A percentile compares a stretch with the other conserved stretches of the same genome.
Evolutionary conservation across 2,797 vertebrate genomes (phyloP).

Genomic region (Uromys caudimaculatus): DNA sequence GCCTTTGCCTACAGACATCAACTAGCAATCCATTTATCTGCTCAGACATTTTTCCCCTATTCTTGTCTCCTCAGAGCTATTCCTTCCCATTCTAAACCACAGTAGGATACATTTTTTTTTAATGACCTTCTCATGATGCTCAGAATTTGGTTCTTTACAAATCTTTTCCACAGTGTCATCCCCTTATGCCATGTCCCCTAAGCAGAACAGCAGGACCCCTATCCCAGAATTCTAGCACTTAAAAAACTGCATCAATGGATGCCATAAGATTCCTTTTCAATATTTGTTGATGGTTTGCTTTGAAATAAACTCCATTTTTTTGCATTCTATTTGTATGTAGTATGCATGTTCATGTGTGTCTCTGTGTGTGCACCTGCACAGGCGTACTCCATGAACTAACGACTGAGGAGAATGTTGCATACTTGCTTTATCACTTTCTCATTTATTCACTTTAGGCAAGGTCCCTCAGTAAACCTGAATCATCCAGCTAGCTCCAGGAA

Average conservation of each 20-base stretch:
- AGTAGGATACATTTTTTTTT: background rate
- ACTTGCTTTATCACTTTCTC: background rate
- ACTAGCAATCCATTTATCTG: background rate
- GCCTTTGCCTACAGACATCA: constrained; percentile 24
- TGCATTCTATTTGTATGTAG: background rate
- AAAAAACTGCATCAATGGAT: background rate
- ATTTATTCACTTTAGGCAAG: background rate
- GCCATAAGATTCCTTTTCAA: background rate
- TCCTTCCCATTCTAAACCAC: background rate
- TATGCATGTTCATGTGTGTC: background rate
- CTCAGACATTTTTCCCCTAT: background rate
- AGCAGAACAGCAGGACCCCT: background rate
- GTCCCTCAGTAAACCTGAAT: background rate
- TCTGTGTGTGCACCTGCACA: background rate
- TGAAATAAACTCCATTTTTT: background rate
- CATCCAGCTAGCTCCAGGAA: no score
- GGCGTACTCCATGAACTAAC: background rate
- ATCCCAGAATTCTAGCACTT: background rate
- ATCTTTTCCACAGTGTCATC: background rate
- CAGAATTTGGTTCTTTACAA: constrained; percentile 4
- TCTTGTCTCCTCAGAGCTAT: background rate
- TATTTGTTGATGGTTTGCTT: background rate
- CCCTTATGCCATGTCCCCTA: background rate
- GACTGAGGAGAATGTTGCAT: background rate
- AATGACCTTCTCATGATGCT: background rate